Evolutionary conservation across 2,113 vertebrate genomes (phyloP), one percentile per base, ranked within the genome.

Genomic region (Rhabdomys dilectus): DNA sequence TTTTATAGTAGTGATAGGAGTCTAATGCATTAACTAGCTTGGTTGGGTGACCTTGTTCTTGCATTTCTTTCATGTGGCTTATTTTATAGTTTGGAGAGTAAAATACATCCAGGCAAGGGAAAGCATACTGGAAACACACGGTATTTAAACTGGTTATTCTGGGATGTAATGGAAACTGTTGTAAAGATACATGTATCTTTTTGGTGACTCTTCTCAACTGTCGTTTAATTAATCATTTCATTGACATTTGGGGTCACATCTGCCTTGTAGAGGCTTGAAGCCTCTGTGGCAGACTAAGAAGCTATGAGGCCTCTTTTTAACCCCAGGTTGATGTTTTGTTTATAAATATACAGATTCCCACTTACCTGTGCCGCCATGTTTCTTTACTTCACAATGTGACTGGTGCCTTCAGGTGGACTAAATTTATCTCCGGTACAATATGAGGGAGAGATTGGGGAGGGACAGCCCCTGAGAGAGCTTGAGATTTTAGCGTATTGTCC

Each of bases 371-470:
- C 31, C 48, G 9, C 51, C 10, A 2, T 36, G 62, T 97, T 98
- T 98, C 93, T 60, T 53, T 97, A 93, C 93, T 97, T 88, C 93
- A 93, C 76, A 97, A 22, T 95, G 64, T 97, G 96, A 88, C 68
- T 97, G 73, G 97, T 98, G 97, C 93, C 62, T 87, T 34, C 42
- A 89, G 75, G 77, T 91, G 78, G 92, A 97, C 97, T 98, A 98
- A 98, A 94, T 97, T 98, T 96, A 97, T 98, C 87, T 90, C 93
- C 2, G 26, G 84, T 97, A 98, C 96, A 81, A 17, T 68, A 70
- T 91, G 19, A 86, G 48, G 80, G 77, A 97, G 92, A 93, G 95
- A 68, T 96, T 87, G 36, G 70, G 96, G 91, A 94, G 96, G 64
- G 97, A 73, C 76, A 89, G 77, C 39, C 62, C 82, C 60, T 89